Base-by-base conservation (phyloP, 1,140 invertebrate species). In the Thaumetopoea pityocampa region DNA sequence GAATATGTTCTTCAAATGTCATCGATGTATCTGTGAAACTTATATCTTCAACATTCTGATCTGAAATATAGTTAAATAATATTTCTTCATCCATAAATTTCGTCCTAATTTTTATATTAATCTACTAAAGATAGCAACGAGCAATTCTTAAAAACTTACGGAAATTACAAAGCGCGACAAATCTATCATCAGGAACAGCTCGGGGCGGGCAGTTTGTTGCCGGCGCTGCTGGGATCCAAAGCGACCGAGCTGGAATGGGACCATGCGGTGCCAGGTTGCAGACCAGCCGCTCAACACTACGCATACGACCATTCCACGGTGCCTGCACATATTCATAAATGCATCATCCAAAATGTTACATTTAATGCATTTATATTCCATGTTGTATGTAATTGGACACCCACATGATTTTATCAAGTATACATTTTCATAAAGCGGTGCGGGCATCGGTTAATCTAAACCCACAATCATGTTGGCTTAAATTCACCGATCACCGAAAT, bases 251-350 rank as follows among this genome's bases (percentile, higher is more conserved):
- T 0, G 44, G 22, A 0, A 20, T 10, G 0, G 71, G 71, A 0
- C 78, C 74, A 4, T 58, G 53, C 2, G 78, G 78, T 0, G 78
- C 71, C n/a, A 82, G 62, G 47, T 82, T 82, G 43, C 76, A 82
- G 2, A 82, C 78, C 8, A 82, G 16, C 0, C 78, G 62, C 23
- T 74, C 69, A 1, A 79, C 73, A 5, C 51, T 71, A 0, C 74
- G 64, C 0, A 60, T 18, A 4, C 68, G 68, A 3, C 61, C 73
- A 2, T 43, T 49, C 55, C 51, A 54, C 14, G 30, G 24, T 6
- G 35, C 46, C 69, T 72, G 19, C n/a, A n/a, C n/a, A n/a, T n/a
- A n/a, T n/a, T n/a, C n/a, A n/a, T n/a, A n/a, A n/a, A n/a, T n/a
- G n/a, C n/a, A n/a, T n/a, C n/a, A n/a, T n/a, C n/a, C n/a, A n/a